Base-by-base conservation (phyloP, 2,113 vertebrate species). In the Charadrius vociferus region DNA sequence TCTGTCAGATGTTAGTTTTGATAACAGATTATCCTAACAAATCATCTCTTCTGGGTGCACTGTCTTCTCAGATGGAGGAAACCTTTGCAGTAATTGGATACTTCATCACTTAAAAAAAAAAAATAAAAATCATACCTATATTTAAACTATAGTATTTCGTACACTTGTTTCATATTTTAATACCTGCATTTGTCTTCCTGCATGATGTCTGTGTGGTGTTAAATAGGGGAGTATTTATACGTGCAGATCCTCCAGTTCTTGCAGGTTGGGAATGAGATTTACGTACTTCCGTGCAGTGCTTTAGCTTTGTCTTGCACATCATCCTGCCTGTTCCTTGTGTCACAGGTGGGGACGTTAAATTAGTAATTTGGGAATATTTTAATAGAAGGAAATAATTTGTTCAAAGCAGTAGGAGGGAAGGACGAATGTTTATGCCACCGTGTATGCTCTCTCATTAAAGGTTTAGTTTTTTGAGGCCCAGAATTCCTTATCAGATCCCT, bases 401-500 rank as follows among this genome's bases (percentile, higher is more conserved):
- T 80, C 22, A 14, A 2, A 80, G 86, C 37, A 19, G 80, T 50
- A 29, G 86, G 75, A 83, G 73, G 83, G 86, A 55, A 82, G 45
- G 81, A 29, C 1, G 5, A 59, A 30, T 16, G 62, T 36, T 81
- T 32, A 9, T 71, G 61, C 39, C 22, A 7, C 47, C 1, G 2
- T 37, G 39, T 65, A 10, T 29, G 29, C 14, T 2, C 59, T 37
- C 26, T 78, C 72, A 56, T 80, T 82, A 63, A 87, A 91, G 55
- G 49, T 61, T 73, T 77, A 7, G 16, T 22, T 95, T 96, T 62
- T 37, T 17, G 80, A 82, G 67, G 89, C 78, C 29, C 29, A 23
- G 81, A 80, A 73, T 91, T 88, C 41, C 78, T 82, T 97, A 75
- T 93, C 95, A 80, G 93, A 88, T 93, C 75, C 47, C 1, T 80